Evolutionary conservation across 2,113 vertebrate species (phyloP), one percentile per base, ranked within the genome.

Genomic region (Rhodinocichla rosea): DNA sequence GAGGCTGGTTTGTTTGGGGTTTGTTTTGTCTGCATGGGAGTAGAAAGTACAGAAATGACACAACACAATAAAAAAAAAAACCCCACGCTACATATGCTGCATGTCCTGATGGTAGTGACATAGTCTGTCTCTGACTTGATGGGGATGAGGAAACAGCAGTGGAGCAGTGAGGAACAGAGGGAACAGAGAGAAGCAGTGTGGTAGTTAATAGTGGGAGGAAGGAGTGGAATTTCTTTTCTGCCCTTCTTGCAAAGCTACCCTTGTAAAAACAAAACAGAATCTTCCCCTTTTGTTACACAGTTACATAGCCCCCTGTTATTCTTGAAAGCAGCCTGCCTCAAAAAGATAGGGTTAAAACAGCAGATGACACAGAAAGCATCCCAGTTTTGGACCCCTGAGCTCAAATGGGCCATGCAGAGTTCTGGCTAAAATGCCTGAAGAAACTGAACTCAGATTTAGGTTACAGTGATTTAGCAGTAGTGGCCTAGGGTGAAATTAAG

Each of bases 221-320:
- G 33, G 28, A 81, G 13, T 26, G 17, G 42, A 71, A 73, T 24
- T 55, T 85, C 56, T 14, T 11, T 56, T 86, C 64, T 78, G 32
- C 10, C 13, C 18, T 39, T 17, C 39, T 42, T 22, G 30, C 16
- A 83, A 79, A 92, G 7, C 30, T 76, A 21, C 14, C 28, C 12
- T 33, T 63, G 24, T 16, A 14, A 67, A 73, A 82, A n/a, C 24
- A 55, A 47, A 81, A 49, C 12, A 40, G n/a, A 67, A 44, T 20
- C 12, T 59, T 79, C 9, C 7, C 14, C 24, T 79, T 45, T 45
- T 47, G 30, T 39, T 76, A 32, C 42, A 40, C 23, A 24, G 22
- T 32, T 35, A 32, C 9, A 22, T 2, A 65, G 14, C 7, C 59
- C 23, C 6, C 6, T 0, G 0, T 21, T 42, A 12, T 7, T 70